A percentile compares a stretch with the other conserved stretches of the same genome.
These are phyloP conservation scores for Heliconius hermathena DNA, from an alignment of 1,140 invertebrate genomes.

Conservation along the genomic window DNA sequence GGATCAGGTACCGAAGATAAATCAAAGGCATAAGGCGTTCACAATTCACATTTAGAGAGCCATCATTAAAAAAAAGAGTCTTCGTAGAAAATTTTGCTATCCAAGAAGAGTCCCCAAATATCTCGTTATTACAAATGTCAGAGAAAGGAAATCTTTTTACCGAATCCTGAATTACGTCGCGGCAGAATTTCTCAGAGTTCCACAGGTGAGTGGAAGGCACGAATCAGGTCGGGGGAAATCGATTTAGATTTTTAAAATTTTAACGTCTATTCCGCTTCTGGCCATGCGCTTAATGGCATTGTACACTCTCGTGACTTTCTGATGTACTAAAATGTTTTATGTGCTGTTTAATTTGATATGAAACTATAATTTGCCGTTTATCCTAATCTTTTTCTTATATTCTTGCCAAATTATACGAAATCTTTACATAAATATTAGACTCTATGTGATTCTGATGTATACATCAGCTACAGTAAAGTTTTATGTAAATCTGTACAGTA, in stretches of 20 bases:
- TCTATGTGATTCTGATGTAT: too few relatives aligned
- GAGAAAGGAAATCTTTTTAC: constrained; percentile 39
- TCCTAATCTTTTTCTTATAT: too few relatives aligned
- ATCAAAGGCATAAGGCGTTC: constrained; percentile 16
- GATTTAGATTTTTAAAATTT: constrained; percentile 57
- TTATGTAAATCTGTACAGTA: too few relatives aligned
- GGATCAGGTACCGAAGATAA: constrained; percentile 10
- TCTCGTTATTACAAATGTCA: constrained; percentile 42
- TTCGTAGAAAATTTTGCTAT: constrained; percentile 19
- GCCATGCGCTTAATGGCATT: constrained; percentile 50
- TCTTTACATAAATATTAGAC: too few relatives aligned
- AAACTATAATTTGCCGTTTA: too few relatives aligned
- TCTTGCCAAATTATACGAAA: too few relatives aligned
- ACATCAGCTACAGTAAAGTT: too few relatives aligned
- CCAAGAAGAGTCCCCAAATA: constrained; percentile 30
- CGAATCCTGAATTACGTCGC: constrained; percentile 39
- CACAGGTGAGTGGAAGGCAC: constrained; percentile 55
- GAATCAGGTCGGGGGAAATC: constrained; percentile 61
- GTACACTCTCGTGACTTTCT: constrained; percentile 31
- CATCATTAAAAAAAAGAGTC: constrained; percentile 21
- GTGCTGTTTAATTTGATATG: neutral
- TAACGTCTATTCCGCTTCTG: constrained; percentile 53
- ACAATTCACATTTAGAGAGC: constrained; percentile 16
- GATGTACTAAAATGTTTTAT: neutral
- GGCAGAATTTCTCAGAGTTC: constrained; percentile 42